Evolutionary conservation across 2,113 vertebrate genomes (phyloP).

Genomic region (Chaetops frenatus): DNA sequence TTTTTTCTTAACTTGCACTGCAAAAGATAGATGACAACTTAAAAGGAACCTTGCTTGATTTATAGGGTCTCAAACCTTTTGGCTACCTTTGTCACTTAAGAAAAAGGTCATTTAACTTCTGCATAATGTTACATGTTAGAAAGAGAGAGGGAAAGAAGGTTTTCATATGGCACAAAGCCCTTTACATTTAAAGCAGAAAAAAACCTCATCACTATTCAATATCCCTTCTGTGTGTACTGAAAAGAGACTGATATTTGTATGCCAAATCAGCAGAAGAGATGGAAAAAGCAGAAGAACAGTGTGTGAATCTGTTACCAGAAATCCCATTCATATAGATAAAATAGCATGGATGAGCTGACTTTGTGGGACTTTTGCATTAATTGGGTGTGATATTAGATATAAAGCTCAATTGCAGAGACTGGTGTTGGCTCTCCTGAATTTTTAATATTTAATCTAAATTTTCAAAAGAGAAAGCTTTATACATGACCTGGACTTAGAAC

Average conservation of each 20-base stretch:
- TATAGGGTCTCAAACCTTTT: slow-evolving; percentile 27
- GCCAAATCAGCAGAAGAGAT: background rate
- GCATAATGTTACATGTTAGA: background rate
- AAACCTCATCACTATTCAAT: background rate
- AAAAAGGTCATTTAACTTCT: background rate
- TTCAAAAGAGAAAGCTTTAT: background rate
- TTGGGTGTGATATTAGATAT: background rate
- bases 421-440: background rate
- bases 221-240: background rate
- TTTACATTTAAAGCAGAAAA: background rate
- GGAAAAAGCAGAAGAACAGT: background rate
- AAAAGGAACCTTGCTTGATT: slow-evolving; percentile 22
- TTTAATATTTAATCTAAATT: background rate
- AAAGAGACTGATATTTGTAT: background rate
- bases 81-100: background rate
- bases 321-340: background rate
- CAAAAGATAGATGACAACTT: background rate
- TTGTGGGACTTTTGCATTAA: background rate
- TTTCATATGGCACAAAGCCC: background rate
- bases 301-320: background rate
- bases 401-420: background rate
- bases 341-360: background rate
- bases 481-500: background rate
- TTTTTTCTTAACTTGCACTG: background rate
- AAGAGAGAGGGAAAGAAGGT: background rate